Conservation (phyloP, 2,113 vertebrate species). For the Tachycineta bicolor region DNA sequence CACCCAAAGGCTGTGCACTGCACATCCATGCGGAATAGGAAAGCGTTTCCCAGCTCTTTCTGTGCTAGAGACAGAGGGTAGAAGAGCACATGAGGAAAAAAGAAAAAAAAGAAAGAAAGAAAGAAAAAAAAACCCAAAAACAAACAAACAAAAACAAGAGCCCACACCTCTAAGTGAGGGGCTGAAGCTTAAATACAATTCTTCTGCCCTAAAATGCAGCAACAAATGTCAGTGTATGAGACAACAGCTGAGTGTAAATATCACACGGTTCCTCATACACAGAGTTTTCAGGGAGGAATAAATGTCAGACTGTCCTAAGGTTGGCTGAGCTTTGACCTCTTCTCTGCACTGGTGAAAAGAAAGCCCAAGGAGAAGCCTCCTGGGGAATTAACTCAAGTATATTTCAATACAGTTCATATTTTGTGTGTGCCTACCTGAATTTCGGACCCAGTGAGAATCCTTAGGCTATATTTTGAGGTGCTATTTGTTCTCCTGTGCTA, state of each 20-base stretch:
- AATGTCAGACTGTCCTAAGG: neutral
- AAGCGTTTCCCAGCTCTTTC: neutral
- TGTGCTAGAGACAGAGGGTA: neutral
- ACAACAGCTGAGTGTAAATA: neutral
- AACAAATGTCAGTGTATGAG: neutral
- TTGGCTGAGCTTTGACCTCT: neutral
- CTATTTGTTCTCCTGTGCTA: neutral
- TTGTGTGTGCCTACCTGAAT: neutral
- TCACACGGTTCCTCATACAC: neutral
- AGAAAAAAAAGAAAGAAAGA: too few relatives aligned
- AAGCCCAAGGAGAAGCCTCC: neutral
- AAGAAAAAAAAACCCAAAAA: too few relatives aligned
- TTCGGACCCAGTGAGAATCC: neutral
- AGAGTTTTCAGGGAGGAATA: neutral
- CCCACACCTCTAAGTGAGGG: neutral
- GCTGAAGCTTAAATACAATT: neutral
- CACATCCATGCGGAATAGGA: neutral
- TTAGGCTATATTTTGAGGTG: neutral
- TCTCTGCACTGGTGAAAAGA: neutral
- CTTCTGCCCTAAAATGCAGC: neutral
- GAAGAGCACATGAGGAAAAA: neutral
- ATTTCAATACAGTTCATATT: neutral
- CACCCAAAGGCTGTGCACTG: neutral
- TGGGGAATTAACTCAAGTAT: neutral
- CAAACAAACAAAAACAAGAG: neutral